Base-by-base conservation (phyloP, 2,113 vertebrate species). In the Neogale vison region DNA sequence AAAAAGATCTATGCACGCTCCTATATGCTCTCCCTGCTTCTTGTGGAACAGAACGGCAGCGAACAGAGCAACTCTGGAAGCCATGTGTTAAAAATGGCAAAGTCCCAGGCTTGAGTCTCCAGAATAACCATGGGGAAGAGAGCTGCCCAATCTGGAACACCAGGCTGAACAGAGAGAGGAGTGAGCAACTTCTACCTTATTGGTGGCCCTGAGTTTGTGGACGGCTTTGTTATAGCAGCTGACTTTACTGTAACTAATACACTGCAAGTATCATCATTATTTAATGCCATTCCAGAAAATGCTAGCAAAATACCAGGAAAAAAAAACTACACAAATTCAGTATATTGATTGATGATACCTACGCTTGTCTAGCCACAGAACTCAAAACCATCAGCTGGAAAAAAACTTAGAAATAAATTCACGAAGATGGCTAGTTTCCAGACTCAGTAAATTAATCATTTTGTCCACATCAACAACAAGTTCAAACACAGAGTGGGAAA, bases 151-250 rank as follows among this genome's bases (percentile, higher is more conserved):
- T 17, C 71, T n/a, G 72, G 36, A 47, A 29, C 55, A 67, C 74
- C 12, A 9, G 1, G 63, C 13, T 39, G 39, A 74, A 88, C 34
- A 4, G 31, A 61, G 1, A 69, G 55, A 6, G 3, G 29, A 77
- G 39, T 0, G 0, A n/a, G n/a, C 39, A 61, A 50, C 67, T 92
- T 76, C 36, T 12, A 9, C 7, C 36, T 21, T 1, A 42, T 0
- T 4, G 18, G 74, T 39, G 82, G 24, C 17, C 23, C 34, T 67
- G 23, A 24, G 18, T 15, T 1, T 69, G 8, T 36, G 21, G 23
- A 74, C 39, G 42, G 69, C n/a, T 72, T 31, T 74, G 36, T 21
- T 26, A 59, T 0, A 26, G 90, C 77, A 84, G 91, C 85, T 74
- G 26, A 85, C 1, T 2, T 15, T 29, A 59, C 50, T n/a, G 6